A percentile compares a stretch with the other conserved stretches of the same genome.
phyloP scores from a whole-genome alignment of 2,797 vertebrate genomes.

The Geotria australis region DNA sequence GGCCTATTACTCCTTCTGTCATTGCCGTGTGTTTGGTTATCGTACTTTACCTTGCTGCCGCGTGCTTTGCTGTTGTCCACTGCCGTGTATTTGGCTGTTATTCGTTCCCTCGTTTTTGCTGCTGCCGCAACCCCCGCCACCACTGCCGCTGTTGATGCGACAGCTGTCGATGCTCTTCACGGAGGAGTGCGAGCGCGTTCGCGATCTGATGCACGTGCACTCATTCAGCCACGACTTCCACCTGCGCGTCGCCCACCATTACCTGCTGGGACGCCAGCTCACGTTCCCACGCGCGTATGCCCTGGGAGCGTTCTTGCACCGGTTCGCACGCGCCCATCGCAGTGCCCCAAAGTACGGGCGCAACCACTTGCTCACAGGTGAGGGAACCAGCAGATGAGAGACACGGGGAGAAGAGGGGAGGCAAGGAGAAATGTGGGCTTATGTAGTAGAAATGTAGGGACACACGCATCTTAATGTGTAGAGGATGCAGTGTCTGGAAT shows the following conservation, averaged over 20 bases:
- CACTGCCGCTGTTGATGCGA: background rate
- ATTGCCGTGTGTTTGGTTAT: too few relatives aligned
- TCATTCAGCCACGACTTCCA: conserved; percentile 98
- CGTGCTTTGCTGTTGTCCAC: too few relatives aligned
- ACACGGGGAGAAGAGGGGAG: too few relatives aligned
- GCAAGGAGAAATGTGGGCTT: too few relatives aligned
- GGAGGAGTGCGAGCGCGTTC: conserved; percentile 84
- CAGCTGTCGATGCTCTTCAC: conserved; percentile 98
- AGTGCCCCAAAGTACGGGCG: conserved; percentile 87
- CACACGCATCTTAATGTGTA: too few relatives aligned
- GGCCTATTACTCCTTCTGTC: too few relatives aligned
- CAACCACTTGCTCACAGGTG: conserved; percentile 79
- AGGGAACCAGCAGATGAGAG: conserved; percentile 1
- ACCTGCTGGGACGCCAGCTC: conserved; percentile 61
- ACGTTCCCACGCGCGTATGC: conserved; percentile 74
- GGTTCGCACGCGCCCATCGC: conserved; percentile 68
- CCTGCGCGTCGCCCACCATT: conserved; percentile 72
- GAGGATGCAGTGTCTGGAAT: too few relatives aligned
- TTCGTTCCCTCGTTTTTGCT: too few relatives aligned
- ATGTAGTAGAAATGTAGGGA: too few relatives aligned
- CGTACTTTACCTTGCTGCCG: too few relatives aligned
- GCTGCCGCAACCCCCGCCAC: too few relatives aligned
- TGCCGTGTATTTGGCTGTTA: too few relatives aligned
- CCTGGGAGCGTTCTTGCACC: conserved; percentile 66
- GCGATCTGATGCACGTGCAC: conserved; percentile 88